Evolutionary conservation across 2,888 invertebrate species (phyloP).

Genomic region (Amblyjoppa proteus): DNA sequence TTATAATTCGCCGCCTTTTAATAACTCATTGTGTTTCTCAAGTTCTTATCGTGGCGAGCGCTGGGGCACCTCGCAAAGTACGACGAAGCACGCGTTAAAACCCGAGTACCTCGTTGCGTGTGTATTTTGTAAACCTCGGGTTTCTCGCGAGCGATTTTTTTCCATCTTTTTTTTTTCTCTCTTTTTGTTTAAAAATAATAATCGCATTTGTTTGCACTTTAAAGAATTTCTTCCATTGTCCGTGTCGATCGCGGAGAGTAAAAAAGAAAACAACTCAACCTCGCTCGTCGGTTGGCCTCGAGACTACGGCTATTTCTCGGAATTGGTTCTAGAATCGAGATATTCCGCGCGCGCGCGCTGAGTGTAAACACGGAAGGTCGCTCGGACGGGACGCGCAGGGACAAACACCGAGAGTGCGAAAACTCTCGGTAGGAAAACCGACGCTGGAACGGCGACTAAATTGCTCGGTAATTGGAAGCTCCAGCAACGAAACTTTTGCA

Average conservation of each 20-base stretch:
- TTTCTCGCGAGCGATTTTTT: conserved; percentile 59
- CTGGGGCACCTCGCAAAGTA: conserved; percentile 7
- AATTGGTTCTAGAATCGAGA: conserved; percentile 25
- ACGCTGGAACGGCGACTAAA: conserved; percentile 49
- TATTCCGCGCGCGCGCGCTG: conserved; percentile 4
- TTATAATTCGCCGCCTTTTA: conserved; percentile 53
- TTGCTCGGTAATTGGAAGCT: conserved; percentile 58
- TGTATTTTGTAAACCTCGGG: conserved; percentile 63
- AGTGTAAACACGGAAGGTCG: not conserved
- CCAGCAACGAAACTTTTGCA: conserved; percentile 53
- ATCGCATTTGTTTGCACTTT: conserved; percentile 78
- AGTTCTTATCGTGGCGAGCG: conserved; percentile 53
- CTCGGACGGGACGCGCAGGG: not conserved
- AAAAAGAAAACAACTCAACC: conserved; percentile 42
- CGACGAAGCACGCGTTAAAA: conserved; percentile 58
- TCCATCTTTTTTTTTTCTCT: conserved; percentile 13
- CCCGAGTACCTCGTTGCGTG: conserved; percentile 9
- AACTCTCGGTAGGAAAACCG: conserved; percentile 35
- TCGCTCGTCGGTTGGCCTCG: conserved; percentile 29
- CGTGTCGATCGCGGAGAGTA: conserved; percentile 52
- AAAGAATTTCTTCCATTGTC: conserved; percentile 82
- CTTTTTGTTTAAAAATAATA: conserved; percentile 64
- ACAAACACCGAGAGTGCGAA: conserved; percentile 16
- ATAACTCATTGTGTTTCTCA: conserved; percentile 61
- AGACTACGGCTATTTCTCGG: conserved; percentile 15